Evolutionary conservation across 2,113 vertebrate genomes (phyloP), one percentile per base, ranked within the genome.

Genomic region (Semicossyphus pulcher): DNA sequence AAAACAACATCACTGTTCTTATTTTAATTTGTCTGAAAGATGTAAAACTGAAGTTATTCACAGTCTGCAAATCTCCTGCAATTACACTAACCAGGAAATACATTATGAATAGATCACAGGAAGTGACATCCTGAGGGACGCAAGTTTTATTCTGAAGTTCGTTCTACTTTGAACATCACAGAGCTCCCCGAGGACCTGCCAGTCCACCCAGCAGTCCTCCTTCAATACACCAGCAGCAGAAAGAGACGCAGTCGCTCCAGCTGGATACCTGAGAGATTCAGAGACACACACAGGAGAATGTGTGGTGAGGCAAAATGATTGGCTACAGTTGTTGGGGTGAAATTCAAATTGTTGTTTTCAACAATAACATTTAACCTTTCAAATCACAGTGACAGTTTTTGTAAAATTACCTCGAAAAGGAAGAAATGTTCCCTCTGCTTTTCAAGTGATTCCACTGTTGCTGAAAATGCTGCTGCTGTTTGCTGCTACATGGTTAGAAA

Each of bases 91-190:
- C 4, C 26, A 45, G 44, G 28, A 32, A 39, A 42, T 25, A 11
- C 52, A 41, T 60, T 9, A 60, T 39, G 56, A 71, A 48, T 1
- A n/a, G 5, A 60, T 60, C 56, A 71, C 3, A 62, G 12, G 15
- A 1, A 15, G 57, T 32, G 57, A 72, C 61, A 52, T 72, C 69
- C 47, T 26, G 48, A 11, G 44, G 20, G 39, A 51, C 34, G 20
- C 11, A 58, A 34, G 11, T 2, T 36, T 5, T 28, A 58, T 25
- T 44, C 20, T 34, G 18, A 58, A 37, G 25, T n/a, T 61, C 47
- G 21, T 23, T 23, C 37, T 15, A 15, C 29, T 51, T 51, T 51
- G 20, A 51, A 29, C 37, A 52, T 60, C 21, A 36, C 29, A 66
- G 25, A 59, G 0, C 3, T 52, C 72, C 53, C 53, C 26, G 0